phyloP scores from a whole-genome alignment of 2,113 vertebrate genomes.

The Pteruthius melanotis region DNA sequence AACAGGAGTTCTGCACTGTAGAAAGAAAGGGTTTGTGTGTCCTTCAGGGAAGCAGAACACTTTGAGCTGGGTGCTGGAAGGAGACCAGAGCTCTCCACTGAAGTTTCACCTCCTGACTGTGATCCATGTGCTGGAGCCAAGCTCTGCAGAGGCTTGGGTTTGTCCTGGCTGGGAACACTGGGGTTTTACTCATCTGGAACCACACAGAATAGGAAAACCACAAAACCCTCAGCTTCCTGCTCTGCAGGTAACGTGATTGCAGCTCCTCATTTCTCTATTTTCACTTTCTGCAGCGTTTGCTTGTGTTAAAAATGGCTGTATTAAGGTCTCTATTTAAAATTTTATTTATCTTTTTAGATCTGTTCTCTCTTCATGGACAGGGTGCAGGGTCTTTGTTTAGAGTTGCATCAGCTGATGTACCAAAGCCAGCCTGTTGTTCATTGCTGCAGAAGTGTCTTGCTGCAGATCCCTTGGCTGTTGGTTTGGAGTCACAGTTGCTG shows the following conservation, averaged over 20 bases:
- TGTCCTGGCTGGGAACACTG: not conserved
- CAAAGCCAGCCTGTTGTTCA: not conserved
- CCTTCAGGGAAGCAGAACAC: accelerated
- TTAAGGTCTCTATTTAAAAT: not conserved
- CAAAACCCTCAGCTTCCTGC: slow-evolving; percentile 2
- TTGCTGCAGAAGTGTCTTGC: not conserved
- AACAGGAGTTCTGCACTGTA: not conserved
- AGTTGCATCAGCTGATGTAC: not conserved
- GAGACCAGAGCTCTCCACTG: not conserved
- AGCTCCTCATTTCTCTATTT: not conserved
- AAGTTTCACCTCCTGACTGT: not conserved
- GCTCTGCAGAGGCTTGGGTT: not conserved
- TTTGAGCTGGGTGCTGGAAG: not conserved
- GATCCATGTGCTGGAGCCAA: not conserved
- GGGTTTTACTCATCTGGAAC: not conserved
- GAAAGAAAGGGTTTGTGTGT: not conserved
- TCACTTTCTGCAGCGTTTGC: not conserved
- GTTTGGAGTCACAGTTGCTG: not conserved
- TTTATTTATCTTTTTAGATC: not conserved
- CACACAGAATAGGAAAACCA: not conserved
- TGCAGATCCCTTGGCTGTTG: not conserved
- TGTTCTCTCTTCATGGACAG: not conserved
- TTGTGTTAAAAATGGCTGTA: not conserved
- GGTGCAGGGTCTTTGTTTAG: not conserved
- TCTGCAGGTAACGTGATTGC: not conserved